phyloP scores from a whole-genome alignment of 2,113 vertebrate genomes.

The Podarcis raffonei region DNA sequence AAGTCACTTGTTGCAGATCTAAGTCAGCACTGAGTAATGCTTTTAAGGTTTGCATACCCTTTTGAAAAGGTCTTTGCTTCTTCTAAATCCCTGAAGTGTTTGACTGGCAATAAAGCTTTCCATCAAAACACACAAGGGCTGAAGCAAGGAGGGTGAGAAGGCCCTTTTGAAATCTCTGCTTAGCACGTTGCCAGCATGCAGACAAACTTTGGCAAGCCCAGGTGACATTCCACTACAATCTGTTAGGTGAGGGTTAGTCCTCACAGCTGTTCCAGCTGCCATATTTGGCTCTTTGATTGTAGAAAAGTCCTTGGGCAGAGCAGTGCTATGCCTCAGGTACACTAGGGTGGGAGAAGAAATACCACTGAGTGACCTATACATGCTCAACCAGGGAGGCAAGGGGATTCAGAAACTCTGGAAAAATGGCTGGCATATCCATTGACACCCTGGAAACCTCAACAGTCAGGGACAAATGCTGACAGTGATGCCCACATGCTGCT shows the following conservation, averaged over 20 bases:
- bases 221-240: background rate
- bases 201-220: background rate
- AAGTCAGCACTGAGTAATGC: background rate
- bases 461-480: background rate
- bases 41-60: background rate
- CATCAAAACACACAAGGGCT: background rate
- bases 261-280: background rate
- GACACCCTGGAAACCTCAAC: background rate
- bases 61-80: background rate
- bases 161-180: background rate
- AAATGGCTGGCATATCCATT: background rate
- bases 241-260: background rate
- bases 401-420: too few relatives aligned
- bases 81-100: background rate
- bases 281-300: too few relatives aligned
- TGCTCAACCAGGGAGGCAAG: too few relatives aligned
- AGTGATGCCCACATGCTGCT: background rate
- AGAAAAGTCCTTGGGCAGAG: too few relatives aligned
- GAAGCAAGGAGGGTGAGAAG: background rate
- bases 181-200: background rate
- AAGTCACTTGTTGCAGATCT: too few relatives aligned
- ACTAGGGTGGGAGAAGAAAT: too few relatives aligned
- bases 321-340: too few relatives aligned
- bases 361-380: too few relatives aligned
- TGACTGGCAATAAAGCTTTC: background rate